Evolutionary conservation across 2,113 vertebrate genomes (phyloP), one percentile per base, ranked within the genome.

Genomic region (Ctenodactylus gundi): DNA sequence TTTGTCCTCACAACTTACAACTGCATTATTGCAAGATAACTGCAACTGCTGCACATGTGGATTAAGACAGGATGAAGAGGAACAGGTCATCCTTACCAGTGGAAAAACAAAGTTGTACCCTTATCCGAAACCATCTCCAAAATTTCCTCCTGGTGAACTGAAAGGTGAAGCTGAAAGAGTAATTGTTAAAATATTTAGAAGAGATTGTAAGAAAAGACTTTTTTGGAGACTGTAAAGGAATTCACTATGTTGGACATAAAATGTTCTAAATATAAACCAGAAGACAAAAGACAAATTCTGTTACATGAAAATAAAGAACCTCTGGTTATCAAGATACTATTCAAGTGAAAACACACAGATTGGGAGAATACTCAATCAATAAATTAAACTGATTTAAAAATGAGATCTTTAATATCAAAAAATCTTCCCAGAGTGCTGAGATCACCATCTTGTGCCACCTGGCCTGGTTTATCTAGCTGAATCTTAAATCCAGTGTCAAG

Each of bases 101-200:
- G 31, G 17, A 12, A 89, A 64, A 55, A 13, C 4, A 55, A 83
- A 78, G 93, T 5, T 73, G 3, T 6, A 82, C n/a, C 67, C 55
- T 88, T 85, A 55, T 27, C 9, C 55, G 18, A 90, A 70, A 57
- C 6, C 20, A 18, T 5, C n/a, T 31, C 41, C 64, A 39, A 84
- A 41, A 55, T 11, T 44, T 68, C 77, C 73, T 81, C 15, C 73
- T 67, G 51, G 15, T 65, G 14, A 55, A 57, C 77, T 93, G 75
- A 82, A 90, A 55, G 44, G 2, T 78, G 88, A 81, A 58, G 7
- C 44, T 90, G 5, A 76, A 75, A 93, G 25, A 3, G 11, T 31
- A 53, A 58, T 41, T 76, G 34, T 87, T 25, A 85, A 87, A 72
- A 81, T 44, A 87, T 49, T 90, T 93, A 89, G 44, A 60, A 88